These are phyloP conservation scores for Crotalus horridus DNA, from an alignment of 2,113 vertebrate genomes.

Conservation along the genomic window DNA sequence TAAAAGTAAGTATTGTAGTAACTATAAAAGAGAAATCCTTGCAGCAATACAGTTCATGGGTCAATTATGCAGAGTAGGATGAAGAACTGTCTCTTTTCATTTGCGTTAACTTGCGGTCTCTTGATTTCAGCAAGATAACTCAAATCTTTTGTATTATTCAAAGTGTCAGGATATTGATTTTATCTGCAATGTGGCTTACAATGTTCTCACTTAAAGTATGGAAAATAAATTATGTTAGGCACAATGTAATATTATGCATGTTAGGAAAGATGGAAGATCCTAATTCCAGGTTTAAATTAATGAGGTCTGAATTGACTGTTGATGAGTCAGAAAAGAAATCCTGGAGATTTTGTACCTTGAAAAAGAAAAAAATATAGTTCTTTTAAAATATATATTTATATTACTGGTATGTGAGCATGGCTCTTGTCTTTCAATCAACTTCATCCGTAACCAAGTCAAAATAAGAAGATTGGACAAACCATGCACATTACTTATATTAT, in stretches of 20 bases:
- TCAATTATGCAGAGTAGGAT: background rate
- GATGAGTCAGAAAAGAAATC: background rate
- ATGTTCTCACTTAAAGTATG: background rate
- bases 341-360: background rate
- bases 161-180: background rate
- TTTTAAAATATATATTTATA: background rate
- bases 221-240: background rate
- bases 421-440: background rate
- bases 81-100: background rate
- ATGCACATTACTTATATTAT: constrained; percentile 4
- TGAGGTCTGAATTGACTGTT: background rate
- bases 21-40: background rate
- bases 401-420: background rate
- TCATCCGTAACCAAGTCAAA: background rate
- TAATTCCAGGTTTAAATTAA: background rate
- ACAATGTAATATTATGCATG: background rate
- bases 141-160: background rate
- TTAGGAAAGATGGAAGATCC: background rate
- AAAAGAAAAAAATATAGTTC: background rate
- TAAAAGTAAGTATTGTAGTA: background rate
- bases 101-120: background rate
- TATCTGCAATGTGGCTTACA: background rate
- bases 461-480: background rate
- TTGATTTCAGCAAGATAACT: background rate
- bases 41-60: background rate